These are phyloP conservation scores for Dusona sp. DNA, from an alignment of 2,888 invertebrate genomes.

Conservation along the genomic window DNA sequence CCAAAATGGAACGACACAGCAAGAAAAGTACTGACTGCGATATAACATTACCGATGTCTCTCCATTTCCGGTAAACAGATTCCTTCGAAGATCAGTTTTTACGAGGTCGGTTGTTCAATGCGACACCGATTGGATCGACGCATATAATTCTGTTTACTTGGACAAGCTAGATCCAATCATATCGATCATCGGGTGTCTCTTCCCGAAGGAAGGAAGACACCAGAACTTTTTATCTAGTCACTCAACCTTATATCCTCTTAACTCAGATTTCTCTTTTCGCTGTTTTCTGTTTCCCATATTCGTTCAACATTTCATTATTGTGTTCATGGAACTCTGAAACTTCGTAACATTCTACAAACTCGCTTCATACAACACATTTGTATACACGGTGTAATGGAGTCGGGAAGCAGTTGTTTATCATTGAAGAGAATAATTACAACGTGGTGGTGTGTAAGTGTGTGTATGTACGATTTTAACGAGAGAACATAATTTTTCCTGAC, in stretches of 20 bases:
- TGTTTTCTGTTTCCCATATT: conserved; percentile 15
- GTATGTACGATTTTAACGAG: conserved; percentile 51
- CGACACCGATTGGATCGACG: conserved; percentile 38
- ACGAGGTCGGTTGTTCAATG: conserved; percentile 39
- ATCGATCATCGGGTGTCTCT: conserved; percentile 53
- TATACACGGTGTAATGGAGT: neutral
- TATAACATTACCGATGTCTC: conserved; percentile 22
- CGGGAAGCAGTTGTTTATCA: conserved; percentile 56
- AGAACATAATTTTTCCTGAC: conserved; percentile 36
- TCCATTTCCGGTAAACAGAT: conserved; percentile 58
- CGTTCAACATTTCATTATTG: conserved; percentile 43
- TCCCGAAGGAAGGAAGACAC: conserved; percentile 4
- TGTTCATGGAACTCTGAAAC: conserved; percentile 36
- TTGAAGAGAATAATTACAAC: conserved; percentile 51
- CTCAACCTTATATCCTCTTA: conserved; percentile 33
- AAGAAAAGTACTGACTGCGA: conserved; percentile 21
- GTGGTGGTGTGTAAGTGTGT: neutral
- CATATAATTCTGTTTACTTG: conserved; percentile 62
- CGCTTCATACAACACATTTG: neutral
- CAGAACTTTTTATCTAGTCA: conserved; percentile 47
- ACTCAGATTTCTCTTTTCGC: conserved; percentile 24
- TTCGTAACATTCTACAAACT: neutral
- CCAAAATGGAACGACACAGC: neutral
- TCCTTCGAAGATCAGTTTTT: conserved; percentile 58
- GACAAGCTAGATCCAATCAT: conserved; percentile 35